Evolutionary conservation across 2,797 vertebrate genomes (phyloP).

Genomic region (Spheniscus humboldti): DNA sequence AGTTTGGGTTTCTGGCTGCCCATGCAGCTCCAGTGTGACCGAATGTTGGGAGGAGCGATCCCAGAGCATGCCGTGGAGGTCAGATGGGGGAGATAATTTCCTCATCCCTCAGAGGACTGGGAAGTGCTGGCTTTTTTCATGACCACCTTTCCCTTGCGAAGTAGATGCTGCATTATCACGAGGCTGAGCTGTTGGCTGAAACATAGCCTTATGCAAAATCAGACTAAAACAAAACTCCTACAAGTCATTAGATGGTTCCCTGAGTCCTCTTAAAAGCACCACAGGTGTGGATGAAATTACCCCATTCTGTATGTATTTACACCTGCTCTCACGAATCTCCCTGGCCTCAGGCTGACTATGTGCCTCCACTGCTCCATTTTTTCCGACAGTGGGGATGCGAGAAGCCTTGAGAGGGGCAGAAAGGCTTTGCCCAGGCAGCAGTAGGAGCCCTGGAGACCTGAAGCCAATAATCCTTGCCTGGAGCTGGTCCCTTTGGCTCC

Average conservation of each 20-base stretch:
- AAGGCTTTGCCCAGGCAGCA: neutral
- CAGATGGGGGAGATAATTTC: neutral
- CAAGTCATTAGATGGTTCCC: neutral
- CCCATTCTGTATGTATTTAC: neutral
- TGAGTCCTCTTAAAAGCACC: neutral
- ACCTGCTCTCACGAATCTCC: neutral
- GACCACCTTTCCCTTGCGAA: neutral
- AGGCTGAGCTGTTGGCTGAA: neutral
- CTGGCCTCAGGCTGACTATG: neutral
- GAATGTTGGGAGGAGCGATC: neutral
- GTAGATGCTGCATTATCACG: neutral
- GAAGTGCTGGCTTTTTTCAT: neutral
- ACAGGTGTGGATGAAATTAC: neutral
- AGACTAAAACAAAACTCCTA: neutral
- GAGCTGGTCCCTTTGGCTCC: constrained; percentile 19
- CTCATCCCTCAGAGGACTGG: neutral
- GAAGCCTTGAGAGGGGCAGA: neutral
- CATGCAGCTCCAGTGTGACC: neutral
- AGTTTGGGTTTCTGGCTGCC: neutral
- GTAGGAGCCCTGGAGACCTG: neutral
- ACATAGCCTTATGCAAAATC: neutral
- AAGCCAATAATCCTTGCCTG: constrained; percentile 22
- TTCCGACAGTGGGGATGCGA: neutral
- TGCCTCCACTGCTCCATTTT: neutral
- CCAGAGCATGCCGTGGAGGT: neutral